Conservation (phyloP, 1,140 invertebrate species). For the Penaeus indicus region DNA sequence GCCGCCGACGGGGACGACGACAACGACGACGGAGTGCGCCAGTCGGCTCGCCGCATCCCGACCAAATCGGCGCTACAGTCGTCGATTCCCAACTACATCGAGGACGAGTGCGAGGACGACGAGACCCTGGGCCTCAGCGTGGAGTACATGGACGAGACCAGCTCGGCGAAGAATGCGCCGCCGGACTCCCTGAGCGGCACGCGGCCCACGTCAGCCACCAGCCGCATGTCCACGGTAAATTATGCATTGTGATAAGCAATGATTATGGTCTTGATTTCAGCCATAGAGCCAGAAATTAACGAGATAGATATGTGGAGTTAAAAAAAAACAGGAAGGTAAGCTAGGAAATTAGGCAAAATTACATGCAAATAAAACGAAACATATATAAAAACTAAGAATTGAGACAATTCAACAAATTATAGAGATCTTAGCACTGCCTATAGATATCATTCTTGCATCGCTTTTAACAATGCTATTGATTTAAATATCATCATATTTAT, state of each 20-base stretch:
- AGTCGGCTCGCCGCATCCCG: slow-evolving; percentile 23
- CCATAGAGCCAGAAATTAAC: too few relatives aligned
- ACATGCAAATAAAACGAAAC: too few relatives aligned
- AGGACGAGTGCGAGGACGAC: slow-evolving; percentile 52
- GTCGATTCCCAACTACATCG: slow-evolving; percentile 53
- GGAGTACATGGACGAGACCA: slow-evolving; percentile 55
- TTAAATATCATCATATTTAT: too few relatives aligned
- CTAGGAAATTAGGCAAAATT: too few relatives aligned
- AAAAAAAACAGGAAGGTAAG: too few relatives aligned
- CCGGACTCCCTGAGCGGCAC: not conserved
- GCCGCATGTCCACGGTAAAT: slow-evolving; percentile 34
- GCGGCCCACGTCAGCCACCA: slow-evolving; percentile 31
- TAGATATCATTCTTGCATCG: too few relatives aligned
- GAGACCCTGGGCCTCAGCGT: slow-evolving; percentile 38
- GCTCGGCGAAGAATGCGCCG: not conserved
- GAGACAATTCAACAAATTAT: too few relatives aligned
- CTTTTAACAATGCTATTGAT: too few relatives aligned
- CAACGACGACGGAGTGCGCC: slow-evolving; percentile 34
- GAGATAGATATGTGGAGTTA: too few relatives aligned
- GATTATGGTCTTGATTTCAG: too few relatives aligned
- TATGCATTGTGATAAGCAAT: not conserved
- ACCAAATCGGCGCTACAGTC: slow-evolving; percentile 35
- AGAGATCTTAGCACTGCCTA: too few relatives aligned
- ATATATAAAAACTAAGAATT: too few relatives aligned
- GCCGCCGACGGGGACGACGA: not conserved